A percentile compares a stretch with the other conserved stretches of the same genome.
Conservation (phyloP, 2,888 invertebrate genomes). For the Drosophila subsilvestris region DNA sequence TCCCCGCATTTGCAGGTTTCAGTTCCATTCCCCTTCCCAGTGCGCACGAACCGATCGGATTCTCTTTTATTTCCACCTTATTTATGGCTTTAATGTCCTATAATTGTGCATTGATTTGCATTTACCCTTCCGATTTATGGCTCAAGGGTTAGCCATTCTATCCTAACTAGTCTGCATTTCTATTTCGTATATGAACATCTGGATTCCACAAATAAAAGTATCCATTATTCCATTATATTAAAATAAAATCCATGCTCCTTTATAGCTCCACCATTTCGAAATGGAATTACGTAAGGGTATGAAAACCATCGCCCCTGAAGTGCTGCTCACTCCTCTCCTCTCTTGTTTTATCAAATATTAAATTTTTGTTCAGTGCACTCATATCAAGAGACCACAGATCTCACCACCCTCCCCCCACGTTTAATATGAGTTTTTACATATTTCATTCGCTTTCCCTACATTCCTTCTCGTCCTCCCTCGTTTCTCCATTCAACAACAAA, state of each 20-base stretch:
- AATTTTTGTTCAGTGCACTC: neutral
- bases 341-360: neutral
- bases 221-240: too few species aligned
- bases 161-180: neutral
- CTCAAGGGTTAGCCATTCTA: slow-evolving; percentile 6
- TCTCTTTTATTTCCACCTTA: slow-evolving; percentile 31
- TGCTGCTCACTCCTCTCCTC: neutral
- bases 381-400: neutral
- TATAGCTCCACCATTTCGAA: too few species aligned
- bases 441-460: neutral
- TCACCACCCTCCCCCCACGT: neutral
- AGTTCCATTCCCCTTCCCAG: slow-evolving; percentile 3
- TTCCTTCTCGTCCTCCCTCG: neutral
- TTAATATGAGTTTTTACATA: slow-evolving; percentile 1
- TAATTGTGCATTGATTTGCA: slow-evolving; percentile 73
- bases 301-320: neutral
- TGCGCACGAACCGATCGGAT: slow-evolving; percentile 15
- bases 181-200: neutral
- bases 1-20: slow-evolving; percentile 31
- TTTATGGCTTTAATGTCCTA: slow-evolving; percentile 58
- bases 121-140: slow-evolving; percentile 44
- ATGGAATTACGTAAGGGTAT: neutral
- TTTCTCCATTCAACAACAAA: slow-evolving; percentile 30
- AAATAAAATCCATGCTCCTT: too few species aligned
- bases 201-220: neutral